Evolutionary conservation across 2,797 vertebrate genomes (phyloP), one percentile per base, ranked within the genome.

Genomic region (Toxotes lorentzi): DNA sequence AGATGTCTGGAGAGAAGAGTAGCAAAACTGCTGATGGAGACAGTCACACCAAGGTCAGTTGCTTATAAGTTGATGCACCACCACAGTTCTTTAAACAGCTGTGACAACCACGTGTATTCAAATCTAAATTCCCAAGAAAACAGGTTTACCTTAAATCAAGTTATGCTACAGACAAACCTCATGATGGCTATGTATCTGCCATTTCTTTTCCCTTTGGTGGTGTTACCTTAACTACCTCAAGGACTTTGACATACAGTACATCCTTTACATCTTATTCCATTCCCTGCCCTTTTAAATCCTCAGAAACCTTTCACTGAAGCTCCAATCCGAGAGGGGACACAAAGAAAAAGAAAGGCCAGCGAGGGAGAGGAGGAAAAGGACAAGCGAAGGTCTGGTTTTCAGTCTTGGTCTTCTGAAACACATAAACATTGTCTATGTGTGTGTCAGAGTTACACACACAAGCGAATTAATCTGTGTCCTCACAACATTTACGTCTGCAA

Each of bases 381-480:
- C 77, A 87, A 92, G 78, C 63, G 68, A 80, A 93, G 95, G 95
- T 96, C 47, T 86, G 93, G 16, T 76, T 85, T 61, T 16, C 38
- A 19, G n/a, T 72, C 35, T 68, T 65, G n/a, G 50, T 62, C 19
- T 72, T 70, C 1, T 54, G 0, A 76, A 68, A 65, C 40, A 10
- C 24, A 0, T 48, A 9, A 14, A 38, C 13, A 40, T 21, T 16
- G 8, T 57, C 1, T 50, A 14, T 59, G 0, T 54, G 0, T 54
- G 19, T 51, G 35, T 58, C 27, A 48, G 9, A 59, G 45, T 62
- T 56, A 54, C 11, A 7, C 13, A 40, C n/a, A 51, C 17, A 17
- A 3, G 24, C 65, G 19, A 35, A n/a, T 68, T 13, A 35, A 41
- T 35, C 4, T 41, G 24, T 59, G 5, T 19, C 17, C 21, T 53